Evolutionary conservation across 1,140 invertebrate species (phyloP), one percentile per base, ranked within the genome.

Genomic region (Chrysoperla carnea): DNA sequence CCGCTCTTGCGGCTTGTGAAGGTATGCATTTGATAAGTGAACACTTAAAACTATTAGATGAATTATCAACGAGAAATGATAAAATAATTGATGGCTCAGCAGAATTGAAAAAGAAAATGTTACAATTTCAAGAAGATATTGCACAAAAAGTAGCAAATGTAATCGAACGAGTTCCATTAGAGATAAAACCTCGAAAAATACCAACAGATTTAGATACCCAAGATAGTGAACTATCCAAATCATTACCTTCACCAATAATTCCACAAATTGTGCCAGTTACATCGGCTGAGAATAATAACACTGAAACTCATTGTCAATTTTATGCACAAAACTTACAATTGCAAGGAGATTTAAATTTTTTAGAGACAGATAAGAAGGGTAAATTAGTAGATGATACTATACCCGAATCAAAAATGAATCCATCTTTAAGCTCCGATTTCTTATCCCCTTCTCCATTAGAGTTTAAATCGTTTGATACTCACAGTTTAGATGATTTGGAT

Each of bases 1-100:
- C 76, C 33, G 74, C 75, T 37, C 55, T 81, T 14, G 69, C 78
- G 48, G 80, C 82, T 51, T 85, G 82, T 58, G 83, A 81, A 58
- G 75, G 72, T 49, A 67, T 81, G 52, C 77, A 81, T 55, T 60
- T 78, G 15, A 73, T 81, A 50, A 76, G 75, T 38, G 76, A 80
- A 57, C 75, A 81, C 52, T 67, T 84, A 49, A 69, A 72, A 33
- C 62, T 74, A 4, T 63, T 90, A 36, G 71, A 67, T 38, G 71
- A 71, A 39, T 52, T 84, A n/a, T 66, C 70, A 40, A 67, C 69
- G 38, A 58, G 72, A 9, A 72, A 78, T 45, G 58, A 71, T 9
- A 59, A 64, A 13, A 64, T 84, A 6, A 63, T 69, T 48, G 61
- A 69, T 0, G 71, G 72, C 35, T 70, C 75, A 8, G 55, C 66